These are phyloP conservation scores for Actias luna DNA, from an alignment of 2,888 invertebrate genomes.

Conservation along the genomic window DNA sequence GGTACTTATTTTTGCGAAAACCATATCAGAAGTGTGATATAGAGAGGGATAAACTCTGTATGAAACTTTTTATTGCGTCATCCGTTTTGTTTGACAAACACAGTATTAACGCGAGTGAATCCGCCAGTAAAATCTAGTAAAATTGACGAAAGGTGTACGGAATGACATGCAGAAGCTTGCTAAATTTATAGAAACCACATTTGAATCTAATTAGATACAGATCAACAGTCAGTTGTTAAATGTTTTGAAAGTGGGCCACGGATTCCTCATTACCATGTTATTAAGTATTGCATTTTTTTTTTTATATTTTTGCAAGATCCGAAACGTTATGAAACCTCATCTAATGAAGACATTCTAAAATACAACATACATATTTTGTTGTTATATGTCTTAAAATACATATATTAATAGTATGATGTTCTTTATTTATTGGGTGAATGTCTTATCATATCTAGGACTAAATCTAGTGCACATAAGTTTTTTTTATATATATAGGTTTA, in stretches of 20 bases:
- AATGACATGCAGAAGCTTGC: not conserved
- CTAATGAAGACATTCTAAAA: not conserved
- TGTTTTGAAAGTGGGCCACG: constrained; percentile 14
- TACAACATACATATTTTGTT: not conserved
- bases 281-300: not conserved
- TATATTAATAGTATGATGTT: too few relatives aligned
- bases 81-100: too few relatives aligned
- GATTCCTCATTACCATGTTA: constrained; percentile 15
- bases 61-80: too few relatives aligned
- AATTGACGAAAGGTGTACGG: not conserved
- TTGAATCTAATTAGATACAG: constrained; percentile 8
- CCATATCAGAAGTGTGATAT: too few relatives aligned
- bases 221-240: constrained; percentile 3
- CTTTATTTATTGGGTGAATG: too few relatives aligned
- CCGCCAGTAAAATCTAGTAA: not conserved
- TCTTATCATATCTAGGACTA: too few relatives aligned
- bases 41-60: too few relatives aligned
- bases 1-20: too few relatives aligned
- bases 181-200: not conserved
- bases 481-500: too few relatives aligned
- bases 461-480: too few relatives aligned
- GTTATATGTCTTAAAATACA: too few relatives aligned
- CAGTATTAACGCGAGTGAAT: too few relatives aligned
- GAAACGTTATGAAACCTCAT: not conserved
- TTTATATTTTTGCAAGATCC: constrained; percentile 2